Percentiles rank a stretch among this genome's conserved stretches.
These are phyloP conservation scores for Rhizomys pruinosus DNA, from an alignment of 2,113 vertebrate genomes.

Conservation along the genomic window DNA sequence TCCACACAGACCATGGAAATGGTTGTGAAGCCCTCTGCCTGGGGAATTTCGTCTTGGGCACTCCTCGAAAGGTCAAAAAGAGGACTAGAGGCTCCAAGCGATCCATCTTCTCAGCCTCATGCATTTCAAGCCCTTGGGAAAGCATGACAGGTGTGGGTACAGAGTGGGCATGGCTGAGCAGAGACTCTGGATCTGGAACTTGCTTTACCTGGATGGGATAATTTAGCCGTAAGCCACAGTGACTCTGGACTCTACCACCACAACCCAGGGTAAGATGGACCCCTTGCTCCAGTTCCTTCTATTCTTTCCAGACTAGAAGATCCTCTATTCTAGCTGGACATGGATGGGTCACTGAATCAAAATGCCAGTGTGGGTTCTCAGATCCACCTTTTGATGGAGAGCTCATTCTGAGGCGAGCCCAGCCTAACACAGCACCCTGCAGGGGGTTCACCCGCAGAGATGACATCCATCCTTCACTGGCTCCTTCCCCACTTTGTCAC, in stretches of 20 bases:
- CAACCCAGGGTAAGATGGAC: background rate
- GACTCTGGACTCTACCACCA: background rate
- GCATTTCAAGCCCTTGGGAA: background rate
- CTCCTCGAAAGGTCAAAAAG: background rate
- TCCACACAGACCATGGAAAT: background rate
- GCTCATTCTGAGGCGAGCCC: background rate
- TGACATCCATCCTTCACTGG: background rate
- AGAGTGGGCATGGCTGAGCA: background rate
- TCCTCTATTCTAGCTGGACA: conserved; percentile 26
- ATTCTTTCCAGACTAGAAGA: background rate
- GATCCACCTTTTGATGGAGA: conserved; percentile 37
- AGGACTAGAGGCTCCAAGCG: background rate
- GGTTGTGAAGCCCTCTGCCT: background rate
- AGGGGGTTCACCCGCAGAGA: background rate
- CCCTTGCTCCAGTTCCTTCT: background rate
- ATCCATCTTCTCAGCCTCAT: background rate
- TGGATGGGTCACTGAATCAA: conserved; percentile 61
- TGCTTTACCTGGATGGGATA: background rate
- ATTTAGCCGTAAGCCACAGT: background rate
- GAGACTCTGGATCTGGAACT: background rate
- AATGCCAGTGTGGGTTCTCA: conserved; percentile 34
- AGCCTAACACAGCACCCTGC: conserved; percentile 2
- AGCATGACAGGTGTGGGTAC: background rate
- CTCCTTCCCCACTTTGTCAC: background rate
- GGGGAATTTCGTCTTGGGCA: background rate